Evolutionary conservation across 2,113 vertebrate species (phyloP).

Genomic region (Talpa occidentalis): DNA sequence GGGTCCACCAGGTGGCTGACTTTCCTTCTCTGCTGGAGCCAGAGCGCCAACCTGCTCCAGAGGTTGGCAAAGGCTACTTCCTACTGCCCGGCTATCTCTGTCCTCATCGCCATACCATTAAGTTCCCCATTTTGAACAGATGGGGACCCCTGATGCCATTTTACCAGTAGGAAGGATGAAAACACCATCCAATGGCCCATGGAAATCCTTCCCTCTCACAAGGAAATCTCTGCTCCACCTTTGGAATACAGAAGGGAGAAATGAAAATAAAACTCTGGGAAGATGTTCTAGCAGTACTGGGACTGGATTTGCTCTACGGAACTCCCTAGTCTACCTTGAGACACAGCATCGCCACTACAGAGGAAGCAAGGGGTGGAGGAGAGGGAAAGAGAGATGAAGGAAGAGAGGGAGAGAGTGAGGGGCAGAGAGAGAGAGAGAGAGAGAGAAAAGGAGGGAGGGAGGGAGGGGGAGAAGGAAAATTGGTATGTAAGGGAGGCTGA

Average conservation of each 20-base stretch:
- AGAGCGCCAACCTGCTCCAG: not conserved
- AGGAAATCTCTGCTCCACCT: not conserved
- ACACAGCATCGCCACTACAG: not conserved
- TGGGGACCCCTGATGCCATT: constrained; percentile 73
- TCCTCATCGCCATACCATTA: not conserved
- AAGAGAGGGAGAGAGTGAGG: no score
- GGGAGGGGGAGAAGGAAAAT: not conserved
- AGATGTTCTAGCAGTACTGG: not conserved
- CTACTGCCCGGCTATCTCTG: constrained; percentile 46
- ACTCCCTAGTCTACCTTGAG: not conserved
- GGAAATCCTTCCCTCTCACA: not conserved
- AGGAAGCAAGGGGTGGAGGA: no score
- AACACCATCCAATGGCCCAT: not conserved
- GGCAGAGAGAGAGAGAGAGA: no score
- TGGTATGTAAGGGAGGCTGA: not conserved
- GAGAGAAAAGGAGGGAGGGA: no score
- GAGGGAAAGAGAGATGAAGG: no score
- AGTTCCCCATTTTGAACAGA: constrained; percentile 49
- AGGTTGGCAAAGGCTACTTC: constrained; percentile 43
- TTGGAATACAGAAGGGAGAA: not conserved
- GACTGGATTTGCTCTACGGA: not conserved
- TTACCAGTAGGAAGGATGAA: constrained; percentile 62
- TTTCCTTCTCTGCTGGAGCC: constrained; percentile 46
- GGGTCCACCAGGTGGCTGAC: not conserved
- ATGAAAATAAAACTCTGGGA: constrained; percentile 45